These are phyloP conservation scores for Semnopithecus entellus DNA, from an alignment of 2,113 vertebrate species.

Conservation along the genomic window DNA sequence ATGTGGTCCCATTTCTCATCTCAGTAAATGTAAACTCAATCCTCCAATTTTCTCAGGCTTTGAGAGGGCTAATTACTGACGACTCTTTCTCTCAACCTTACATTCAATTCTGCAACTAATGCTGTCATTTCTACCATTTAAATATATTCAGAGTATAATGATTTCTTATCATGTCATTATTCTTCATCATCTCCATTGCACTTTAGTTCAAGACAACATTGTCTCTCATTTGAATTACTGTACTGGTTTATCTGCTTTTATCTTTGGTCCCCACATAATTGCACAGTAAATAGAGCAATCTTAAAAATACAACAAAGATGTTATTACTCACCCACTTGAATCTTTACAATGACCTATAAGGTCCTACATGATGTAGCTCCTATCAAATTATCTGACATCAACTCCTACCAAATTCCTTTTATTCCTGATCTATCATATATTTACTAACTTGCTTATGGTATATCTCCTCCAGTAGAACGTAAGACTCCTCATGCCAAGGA, in stretches of 20 bases:
- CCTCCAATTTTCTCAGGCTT: background rate
- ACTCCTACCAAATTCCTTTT: background rate
- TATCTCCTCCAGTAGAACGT: background rate
- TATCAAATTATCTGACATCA: background rate
- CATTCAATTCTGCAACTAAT: background rate
- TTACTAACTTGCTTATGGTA: background rate
- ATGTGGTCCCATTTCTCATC: background rate
- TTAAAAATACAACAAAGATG: background rate
- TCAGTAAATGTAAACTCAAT: background rate
- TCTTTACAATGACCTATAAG: background rate
- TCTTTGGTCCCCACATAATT: background rate
- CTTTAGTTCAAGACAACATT: background rate
- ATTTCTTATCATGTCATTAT: background rate
- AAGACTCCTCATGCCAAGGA: background rate
- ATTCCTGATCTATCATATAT: background rate
- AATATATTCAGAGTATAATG: background rate
- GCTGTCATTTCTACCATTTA: background rate
- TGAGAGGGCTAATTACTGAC: background rate
- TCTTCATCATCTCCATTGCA: background rate
- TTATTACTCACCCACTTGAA: background rate
- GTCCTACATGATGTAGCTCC: background rate
- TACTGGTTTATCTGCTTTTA: background rate
- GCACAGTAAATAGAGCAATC: background rate
- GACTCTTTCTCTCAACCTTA: background rate
- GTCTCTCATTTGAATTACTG: background rate